Conservation (phyloP, 2,113 vertebrate species). For the Anoplopoma fimbria region DNA sequence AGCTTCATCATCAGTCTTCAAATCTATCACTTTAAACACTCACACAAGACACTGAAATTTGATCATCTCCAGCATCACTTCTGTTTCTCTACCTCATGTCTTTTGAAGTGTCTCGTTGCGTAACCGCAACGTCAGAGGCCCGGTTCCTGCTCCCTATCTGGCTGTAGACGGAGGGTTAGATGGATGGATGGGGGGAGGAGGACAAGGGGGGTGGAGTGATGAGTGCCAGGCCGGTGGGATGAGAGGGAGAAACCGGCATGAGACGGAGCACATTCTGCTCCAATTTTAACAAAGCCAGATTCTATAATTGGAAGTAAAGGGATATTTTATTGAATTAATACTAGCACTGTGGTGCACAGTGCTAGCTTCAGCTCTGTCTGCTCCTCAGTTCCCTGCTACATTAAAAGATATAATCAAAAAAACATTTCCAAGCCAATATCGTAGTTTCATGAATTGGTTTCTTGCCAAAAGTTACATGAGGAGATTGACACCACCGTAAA, state of each 20-base stretch:
- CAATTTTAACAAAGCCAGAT: background rate
- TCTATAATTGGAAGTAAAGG: background rate
- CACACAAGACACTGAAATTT: background rate
- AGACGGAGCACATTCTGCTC: constrained; percentile 16
- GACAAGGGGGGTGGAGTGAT: constrained; percentile 13
- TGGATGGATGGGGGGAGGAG: constrained; percentile 29
- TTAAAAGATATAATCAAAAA: background rate
- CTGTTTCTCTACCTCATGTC: background rate
- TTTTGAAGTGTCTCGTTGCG: constrained; percentile 13
- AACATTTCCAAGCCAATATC: background rate
- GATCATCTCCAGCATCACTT: constrained; percentile 10
- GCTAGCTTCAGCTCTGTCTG: background rate
- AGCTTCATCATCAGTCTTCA: background rate
- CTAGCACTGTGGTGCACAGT: background rate
- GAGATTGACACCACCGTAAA: background rate
- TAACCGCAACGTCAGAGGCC: constrained; percentile 40
- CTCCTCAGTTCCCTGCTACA: background rate
- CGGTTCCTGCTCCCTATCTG: constrained; percentile 34
- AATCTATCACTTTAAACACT: background rate
- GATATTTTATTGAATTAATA: background rate
- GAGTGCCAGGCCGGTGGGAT: constrained; percentile 21
- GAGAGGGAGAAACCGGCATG: background rate
- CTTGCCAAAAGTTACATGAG: background rate
- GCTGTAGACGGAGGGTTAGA: constrained; percentile 5
- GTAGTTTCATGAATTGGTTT: background rate